Evolutionary conservation across 2,113 vertebrate genomes (phyloP).

Genomic region (Pristiophorus japonicus): DNA sequence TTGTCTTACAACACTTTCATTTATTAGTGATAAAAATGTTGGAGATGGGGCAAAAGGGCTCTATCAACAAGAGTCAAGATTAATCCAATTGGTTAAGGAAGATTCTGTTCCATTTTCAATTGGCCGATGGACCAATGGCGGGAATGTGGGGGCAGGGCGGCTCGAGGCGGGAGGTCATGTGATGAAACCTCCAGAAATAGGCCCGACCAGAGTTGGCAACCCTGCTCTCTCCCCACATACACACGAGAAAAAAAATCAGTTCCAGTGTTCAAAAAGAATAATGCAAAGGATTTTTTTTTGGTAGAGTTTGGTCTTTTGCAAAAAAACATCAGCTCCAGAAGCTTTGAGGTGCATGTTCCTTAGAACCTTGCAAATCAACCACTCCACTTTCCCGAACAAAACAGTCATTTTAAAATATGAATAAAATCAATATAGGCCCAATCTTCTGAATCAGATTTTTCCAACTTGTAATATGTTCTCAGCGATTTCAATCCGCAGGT

Average conservation of each 20-base stretch:
- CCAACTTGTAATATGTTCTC: not conserved
- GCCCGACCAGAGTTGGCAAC: not conserved
- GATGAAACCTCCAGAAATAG: no score
- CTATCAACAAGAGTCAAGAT: not conserved
- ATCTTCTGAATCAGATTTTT: not conserved
- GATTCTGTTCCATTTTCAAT: not conserved
- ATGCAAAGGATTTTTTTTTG: not conserved
- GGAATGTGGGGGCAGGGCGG: not conserved
- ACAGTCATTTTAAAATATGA: constrained; percentile 18
- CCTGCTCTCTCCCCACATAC: not conserved
- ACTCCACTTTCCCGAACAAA: not conserved
- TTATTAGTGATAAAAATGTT: not conserved
- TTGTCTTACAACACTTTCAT: not conserved
- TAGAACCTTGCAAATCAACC: not conserved
- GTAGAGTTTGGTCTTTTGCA: not conserved
- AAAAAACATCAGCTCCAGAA: not conserved
- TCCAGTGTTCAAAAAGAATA: not conserved
- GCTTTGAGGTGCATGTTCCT: not conserved
- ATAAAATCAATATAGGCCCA: not conserved
- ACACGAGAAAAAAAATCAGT: not conserved
- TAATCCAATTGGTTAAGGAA: not conserved
- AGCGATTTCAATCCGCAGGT: not conserved
- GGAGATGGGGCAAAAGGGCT: not conserved
- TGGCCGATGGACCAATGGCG: not conserved
- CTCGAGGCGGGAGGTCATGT: no score